Evolutionary conservation across 1,140 invertebrate genomes (phyloP), one percentile per base, ranked within the genome.

Genomic region (Papilio machaon): DNA sequence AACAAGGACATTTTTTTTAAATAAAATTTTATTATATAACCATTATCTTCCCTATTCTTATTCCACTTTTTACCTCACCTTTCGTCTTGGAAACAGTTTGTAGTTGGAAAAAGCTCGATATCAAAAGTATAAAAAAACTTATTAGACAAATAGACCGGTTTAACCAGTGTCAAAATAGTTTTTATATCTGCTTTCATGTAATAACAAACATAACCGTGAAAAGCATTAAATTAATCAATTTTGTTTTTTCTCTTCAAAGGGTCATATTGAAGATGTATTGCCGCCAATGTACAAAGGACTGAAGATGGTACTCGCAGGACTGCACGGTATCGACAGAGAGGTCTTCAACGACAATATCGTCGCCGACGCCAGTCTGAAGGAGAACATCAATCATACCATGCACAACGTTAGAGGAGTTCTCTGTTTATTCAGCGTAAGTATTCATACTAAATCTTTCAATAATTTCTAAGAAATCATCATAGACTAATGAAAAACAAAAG

Each of bases 401-500:
- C 87, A 89, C 77, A 82, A 91, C 35, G 89, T 92, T 8, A 83
- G 91, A 75, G 87, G 85, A n/a, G 90, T 93, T 23, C 89, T 94
- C 15, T 94, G 93, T 76, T 84, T 89, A 79, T 92, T 93, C 64
- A 86, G 85, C 87, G 91, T 94, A 89, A 92, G 91, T 91, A 89
- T 88, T 47, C 11, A 19, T 7, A n/a, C 35, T 19, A 64, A 30
- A 64, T 64, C 3, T 19, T 64, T 49, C 9, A 49, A 11, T n/a
- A n/a, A n/a, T n/a, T n/a, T n/a, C n/a, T 49, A 49, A 49, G 38
- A 38, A 38, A 38, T 6, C n/a, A n/a, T n/a, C n/a, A n/a, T n/a
- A n/a, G n/a, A n/a, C n/a, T n/a, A n/a, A n/a, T n/a, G n/a, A n/a
- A n/a, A n/a, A n/a, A n/a, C n/a, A n/a, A n/a, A n/a, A n/a, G n/a